Conservation (phyloP, 1,140 invertebrate species). For the Eumeta japonica region DNA sequence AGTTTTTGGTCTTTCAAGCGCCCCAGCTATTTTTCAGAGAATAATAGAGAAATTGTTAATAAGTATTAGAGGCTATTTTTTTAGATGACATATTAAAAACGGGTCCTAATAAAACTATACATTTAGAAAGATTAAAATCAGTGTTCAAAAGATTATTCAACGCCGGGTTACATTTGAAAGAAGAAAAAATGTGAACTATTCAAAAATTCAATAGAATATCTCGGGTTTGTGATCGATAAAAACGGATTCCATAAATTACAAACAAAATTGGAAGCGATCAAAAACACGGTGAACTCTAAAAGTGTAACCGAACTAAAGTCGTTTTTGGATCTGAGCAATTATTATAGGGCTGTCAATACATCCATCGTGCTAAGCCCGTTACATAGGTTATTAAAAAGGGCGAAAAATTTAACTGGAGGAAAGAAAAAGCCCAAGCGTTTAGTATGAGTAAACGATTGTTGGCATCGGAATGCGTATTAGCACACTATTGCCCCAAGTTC, state of each 20-base stretch:
- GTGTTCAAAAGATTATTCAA: too few relatives aligned
- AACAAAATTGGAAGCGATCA: conserved; percentile 36
- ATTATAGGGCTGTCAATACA: conserved; percentile 48
- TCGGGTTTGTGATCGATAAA: conserved; percentile 32
- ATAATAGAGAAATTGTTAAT: too few relatives aligned
- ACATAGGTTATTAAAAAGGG: conserved; percentile 20
- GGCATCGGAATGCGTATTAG: conserved; percentile 25
- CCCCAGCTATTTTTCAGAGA: too few relatives aligned
- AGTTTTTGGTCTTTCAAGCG: too few relatives aligned
- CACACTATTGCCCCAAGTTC: conserved; percentile 36
- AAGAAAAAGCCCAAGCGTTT: conserved; percentile 18
- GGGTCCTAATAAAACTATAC: too few relatives aligned
- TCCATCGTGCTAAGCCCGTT: conserved; percentile 28
- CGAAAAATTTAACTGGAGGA: conserved; percentile 13
- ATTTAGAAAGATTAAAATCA: too few relatives aligned
- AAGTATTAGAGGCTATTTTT: too few relatives aligned
- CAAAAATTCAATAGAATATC: conserved; percentile 24
- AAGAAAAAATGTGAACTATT: too few relatives aligned
- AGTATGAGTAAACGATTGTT: conserved; percentile 19
- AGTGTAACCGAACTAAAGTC: conserved; percentile 31
- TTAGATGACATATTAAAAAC: too few relatives aligned
- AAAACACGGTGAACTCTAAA: conserved; percentile 23
- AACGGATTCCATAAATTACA: conserved; percentile 30
- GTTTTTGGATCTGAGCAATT: conserved; percentile 51
- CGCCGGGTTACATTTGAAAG: too few relatives aligned